Evolutionary conservation across 1,140 invertebrate genomes (phyloP).

Genomic region (Drosophila lowei): DNA sequence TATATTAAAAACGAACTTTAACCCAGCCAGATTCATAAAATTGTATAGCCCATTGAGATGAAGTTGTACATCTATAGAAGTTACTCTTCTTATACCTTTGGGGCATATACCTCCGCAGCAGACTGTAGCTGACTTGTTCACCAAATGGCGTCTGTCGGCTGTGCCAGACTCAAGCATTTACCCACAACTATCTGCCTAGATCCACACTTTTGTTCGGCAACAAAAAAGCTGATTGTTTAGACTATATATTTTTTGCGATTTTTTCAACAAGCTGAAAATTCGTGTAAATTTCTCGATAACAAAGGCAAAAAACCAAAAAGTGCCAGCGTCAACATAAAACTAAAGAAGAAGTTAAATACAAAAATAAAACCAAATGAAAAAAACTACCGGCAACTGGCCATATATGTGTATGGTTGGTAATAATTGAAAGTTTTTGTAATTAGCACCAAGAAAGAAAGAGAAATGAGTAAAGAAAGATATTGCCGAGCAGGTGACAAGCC

Average conservation of each 20-base stretch:
- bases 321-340: conserved; percentile 49
- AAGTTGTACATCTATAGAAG: neutral
- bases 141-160: conserved; percentile 71
- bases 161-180: conserved; percentile 23
- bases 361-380: conserved; percentile 17
- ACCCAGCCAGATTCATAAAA: too few relatives aligned
- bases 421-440: conserved; percentile 34
- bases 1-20: neutral
- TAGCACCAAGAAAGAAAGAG: conserved; percentile 23
- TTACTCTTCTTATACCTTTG: neutral
- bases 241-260: conserved; percentile 45
- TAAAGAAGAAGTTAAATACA: conserved; percentile 16
- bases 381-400: conserved; percentile 24
- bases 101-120: neutral
- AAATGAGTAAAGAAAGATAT: neutral
- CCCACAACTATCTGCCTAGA: conserved; percentile 47
- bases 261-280: conserved; percentile 79
- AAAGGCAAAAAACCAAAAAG: conserved; percentile 59
- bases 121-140: conserved; percentile 44
- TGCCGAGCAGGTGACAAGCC: conserved; percentile 6
- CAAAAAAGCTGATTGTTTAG: conserved; percentile 63
- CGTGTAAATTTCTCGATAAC: conserved; percentile 74
- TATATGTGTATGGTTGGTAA: conserved; percentile 12
- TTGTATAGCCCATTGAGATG: neutral
- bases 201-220: conserved; percentile 32